Conservation (phyloP, 2,888 invertebrate genomes). For the Euclidia mi region DNA sequence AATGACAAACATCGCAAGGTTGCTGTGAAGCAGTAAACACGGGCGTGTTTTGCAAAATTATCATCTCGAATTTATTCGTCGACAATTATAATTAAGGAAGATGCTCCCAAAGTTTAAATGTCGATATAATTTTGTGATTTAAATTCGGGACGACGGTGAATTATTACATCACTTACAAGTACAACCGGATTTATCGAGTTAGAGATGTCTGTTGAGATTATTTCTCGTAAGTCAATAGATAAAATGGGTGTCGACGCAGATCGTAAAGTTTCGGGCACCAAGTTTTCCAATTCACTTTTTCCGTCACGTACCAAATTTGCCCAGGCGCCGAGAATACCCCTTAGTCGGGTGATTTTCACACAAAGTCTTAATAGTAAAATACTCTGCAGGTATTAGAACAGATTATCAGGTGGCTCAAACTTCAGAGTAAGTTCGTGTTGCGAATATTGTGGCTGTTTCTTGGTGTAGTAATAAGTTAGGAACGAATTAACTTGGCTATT, state of each 20-base stretch:
- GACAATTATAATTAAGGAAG: not conserved
- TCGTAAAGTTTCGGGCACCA: not conserved
- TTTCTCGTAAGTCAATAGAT: slow-evolving; percentile 4
- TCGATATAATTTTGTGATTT: slow-evolving; percentile 5
- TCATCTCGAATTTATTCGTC: slow-evolving; percentile 1
- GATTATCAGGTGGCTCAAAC: not conserved
- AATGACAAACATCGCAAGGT: not conserved
- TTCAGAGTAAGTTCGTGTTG: not conserved
- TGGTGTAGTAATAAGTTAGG: too few relatives aligned
- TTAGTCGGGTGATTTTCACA: slow-evolving; percentile 16
- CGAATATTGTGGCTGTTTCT: not conserved
- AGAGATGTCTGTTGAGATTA: not conserved
- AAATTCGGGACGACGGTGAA: not conserved
- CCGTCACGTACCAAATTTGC: slow-evolving; percentile 17
- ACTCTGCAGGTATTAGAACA: not conserved
- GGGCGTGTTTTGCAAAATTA: not conserved
- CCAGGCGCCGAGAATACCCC: slow-evolving; percentile 6
- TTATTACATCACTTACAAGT: not conserved
- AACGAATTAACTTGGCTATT: not conserved
- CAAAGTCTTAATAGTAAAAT: slow-evolving; percentile 4
- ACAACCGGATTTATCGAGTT: not conserved
- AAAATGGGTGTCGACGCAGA: not conserved
- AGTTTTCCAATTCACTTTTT: slow-evolving; percentile 7
- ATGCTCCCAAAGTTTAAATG: not conserved
- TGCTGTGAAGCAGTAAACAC: not conserved